These are phyloP conservation scores for Ancistrus triradiatus DNA, from an alignment of 2,113 vertebrate species.

Conservation along the genomic window DNA sequence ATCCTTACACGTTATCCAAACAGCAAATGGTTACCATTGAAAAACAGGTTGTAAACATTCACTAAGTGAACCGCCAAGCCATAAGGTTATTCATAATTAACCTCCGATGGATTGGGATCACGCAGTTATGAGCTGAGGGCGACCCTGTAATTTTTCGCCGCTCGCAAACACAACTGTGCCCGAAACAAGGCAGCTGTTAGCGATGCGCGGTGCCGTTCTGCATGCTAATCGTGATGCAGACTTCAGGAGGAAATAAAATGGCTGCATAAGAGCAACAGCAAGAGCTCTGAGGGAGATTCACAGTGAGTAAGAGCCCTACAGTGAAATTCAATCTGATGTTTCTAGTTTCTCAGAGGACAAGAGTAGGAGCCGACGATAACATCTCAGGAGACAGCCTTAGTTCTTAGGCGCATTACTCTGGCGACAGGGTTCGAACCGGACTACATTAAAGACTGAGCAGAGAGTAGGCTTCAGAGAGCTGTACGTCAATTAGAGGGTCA, in stretches of 20 bases:
- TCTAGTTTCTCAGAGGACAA: slow-evolving; percentile 13
- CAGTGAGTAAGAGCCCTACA: slow-evolving; percentile 37
- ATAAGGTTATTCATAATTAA: slow-evolving; percentile 8
- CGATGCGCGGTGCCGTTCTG: slow-evolving; percentile 31
- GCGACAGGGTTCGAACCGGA: background rate
- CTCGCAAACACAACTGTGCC: slow-evolving; percentile 17
- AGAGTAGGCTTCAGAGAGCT: background rate
- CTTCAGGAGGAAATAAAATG: slow-evolving; percentile 47
- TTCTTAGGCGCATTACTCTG: background rate
- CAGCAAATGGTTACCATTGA: no score
- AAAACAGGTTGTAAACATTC: background rate
- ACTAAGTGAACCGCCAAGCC: slow-evolving; percentile 9
- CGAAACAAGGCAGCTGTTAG: slow-evolving; percentile 27
- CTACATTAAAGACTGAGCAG: background rate
- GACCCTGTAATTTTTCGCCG: slow-evolving; percentile 22
- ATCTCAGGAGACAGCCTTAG: background rate
- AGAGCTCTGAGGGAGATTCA: slow-evolving; percentile 40
- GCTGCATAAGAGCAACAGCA: slow-evolving; percentile 13
- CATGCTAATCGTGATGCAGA: slow-evolving; percentile 44
- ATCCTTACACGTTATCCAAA: no score
- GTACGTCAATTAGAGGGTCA: background rate
- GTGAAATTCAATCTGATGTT: slow-evolving; percentile 40
- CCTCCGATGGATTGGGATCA: slow-evolving; percentile 11
- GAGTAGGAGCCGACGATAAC: background rate
- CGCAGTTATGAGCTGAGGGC: slow-evolving; percentile 14